Base-by-base conservation (phyloP, 2,797 vertebrate species). In the Arctocebus calabarensis region DNA sequence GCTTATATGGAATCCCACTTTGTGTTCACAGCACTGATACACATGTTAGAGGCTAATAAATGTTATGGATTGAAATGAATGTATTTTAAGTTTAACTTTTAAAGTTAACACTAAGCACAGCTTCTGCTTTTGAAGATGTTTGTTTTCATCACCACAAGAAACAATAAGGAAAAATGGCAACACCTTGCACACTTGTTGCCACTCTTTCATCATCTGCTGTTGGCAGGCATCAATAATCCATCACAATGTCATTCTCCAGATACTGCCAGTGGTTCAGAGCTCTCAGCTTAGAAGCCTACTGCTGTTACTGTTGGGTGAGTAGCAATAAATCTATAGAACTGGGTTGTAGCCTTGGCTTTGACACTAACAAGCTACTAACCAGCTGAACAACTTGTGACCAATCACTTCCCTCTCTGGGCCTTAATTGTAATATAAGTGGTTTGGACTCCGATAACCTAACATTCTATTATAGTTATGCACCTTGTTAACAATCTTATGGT, bases 161-260 rank as follows among this genome's bases (percentile, higher is more conserved):
- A 71, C 91, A 37, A 43, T 37, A n/a, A 87, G 34, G 40, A 6
- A 13, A 61, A 81, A 71, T 0, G 11, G 22, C 55, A 91, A 19
- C 14, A 43, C 7, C 0, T 22, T 43, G 34, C 25, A 83, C 45
- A 3, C 40, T 1, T 27, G 8, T 0, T 37, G 13, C 84, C 16
- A 7, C 7, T 9, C 20, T 40, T 32, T n/a, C 2, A 70, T 40
- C 19, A 7, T 19, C 14, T n/a, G 61, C 61, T 93, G 59, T 40
- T 75, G 43, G 81, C 84, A 95, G 93, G 87, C 88, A 81, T 94
- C 66, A 84, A 20, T 27, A 81, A 84, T 84, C 88, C 84, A 89
- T 52, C 62, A 57, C 57, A 89, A 16, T 64, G 71, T 52, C 22
- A n/a, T 13, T 45, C 22, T 95, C 23, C 3, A 37, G 62, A 78